Conservation (phyloP, 2,888 invertebrate species). For the Terebella lapidaria region DNA sequence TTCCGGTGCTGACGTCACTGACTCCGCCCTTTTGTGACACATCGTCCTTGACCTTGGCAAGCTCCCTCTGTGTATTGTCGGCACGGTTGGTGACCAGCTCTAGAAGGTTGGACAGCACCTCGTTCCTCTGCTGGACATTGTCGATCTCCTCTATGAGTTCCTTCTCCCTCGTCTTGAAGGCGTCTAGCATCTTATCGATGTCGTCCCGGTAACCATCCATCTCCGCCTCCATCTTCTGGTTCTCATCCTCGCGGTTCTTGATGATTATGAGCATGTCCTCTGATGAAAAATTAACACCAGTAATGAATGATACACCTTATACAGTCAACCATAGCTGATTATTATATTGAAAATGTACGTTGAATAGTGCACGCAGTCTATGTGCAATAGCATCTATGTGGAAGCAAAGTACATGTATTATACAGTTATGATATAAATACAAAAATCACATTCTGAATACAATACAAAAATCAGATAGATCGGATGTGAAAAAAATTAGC, state of each 20-base stretch:
- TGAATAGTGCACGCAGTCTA: no score
- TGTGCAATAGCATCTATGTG: no score
- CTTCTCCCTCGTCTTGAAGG: conserved; percentile 34
- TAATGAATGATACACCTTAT: not conserved
- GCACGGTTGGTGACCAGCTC: conserved; percentile 49
- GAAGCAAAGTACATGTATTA: no score
- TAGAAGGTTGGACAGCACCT: conserved; percentile 41
- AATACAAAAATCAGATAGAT: no score
- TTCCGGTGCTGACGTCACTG: conserved; percentile 32
- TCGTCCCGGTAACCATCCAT: conserved; percentile 30
- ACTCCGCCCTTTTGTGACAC: conserved; percentile 20
- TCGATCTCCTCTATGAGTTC: conserved; percentile 42
- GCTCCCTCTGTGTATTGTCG: conserved; percentile 42
- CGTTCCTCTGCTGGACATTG: conserved; percentile 41
- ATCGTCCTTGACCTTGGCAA: conserved; percentile 30
- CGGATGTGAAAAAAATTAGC: no score
- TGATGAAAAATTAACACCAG: no score
- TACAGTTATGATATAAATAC: no score
- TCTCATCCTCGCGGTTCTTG: conserved; percentile 61
- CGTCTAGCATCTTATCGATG: conserved; percentile 33
- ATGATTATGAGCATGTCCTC: conserved; percentile 32
- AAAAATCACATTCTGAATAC: no score
- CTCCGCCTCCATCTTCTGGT: conserved; percentile 62
- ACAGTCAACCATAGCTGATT: not conserved
- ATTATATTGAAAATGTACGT: no score